Conservation (phyloP, 2,888 invertebrate genomes). For the Notocelia uddmanniana region DNA sequence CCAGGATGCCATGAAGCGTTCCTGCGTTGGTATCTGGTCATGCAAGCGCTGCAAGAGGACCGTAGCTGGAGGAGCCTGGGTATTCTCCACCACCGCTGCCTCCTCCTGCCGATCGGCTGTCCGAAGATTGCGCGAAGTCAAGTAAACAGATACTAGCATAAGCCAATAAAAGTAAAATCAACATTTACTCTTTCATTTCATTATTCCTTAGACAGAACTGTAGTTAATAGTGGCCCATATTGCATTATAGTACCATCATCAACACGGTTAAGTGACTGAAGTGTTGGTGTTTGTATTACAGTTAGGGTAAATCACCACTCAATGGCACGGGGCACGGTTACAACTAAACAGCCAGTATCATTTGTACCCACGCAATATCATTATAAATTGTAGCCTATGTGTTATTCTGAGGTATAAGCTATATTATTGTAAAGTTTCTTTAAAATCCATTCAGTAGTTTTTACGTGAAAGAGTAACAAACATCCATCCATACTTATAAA, state of each 20-base stretch:
- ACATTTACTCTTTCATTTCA: slow-evolving; percentile 53
- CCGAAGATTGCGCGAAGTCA: slow-evolving; percentile 96
- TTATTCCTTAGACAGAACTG: background rate
- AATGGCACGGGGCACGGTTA: too few relatives aligned
- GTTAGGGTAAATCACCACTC: background rate
- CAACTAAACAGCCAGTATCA: too few relatives aligned
- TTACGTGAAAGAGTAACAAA: too few relatives aligned
- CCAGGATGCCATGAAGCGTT: slow-evolving; percentile 99
- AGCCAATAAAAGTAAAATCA: slow-evolving; percentile 73
- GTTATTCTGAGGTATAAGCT: too few relatives aligned
- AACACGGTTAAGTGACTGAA: too few relatives aligned
- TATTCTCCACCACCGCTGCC: slow-evolving; percentile 99
- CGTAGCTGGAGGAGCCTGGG: slow-evolving; percentile 99
- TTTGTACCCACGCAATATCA: too few relatives aligned
- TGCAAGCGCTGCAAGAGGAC: slow-evolving; percentile 99
- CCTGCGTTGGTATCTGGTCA: slow-evolving; percentile 99
- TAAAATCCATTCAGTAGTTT: too few relatives aligned
- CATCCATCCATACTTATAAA: too few relatives aligned
- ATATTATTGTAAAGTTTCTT: too few relatives aligned
- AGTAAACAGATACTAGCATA: slow-evolving; percentile 76
- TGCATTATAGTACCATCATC: background rate
- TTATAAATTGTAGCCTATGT: too few relatives aligned
- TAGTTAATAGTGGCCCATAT: background rate
- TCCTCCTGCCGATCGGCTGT: slow-evolving; percentile 99
- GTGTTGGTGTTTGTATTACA: too few relatives aligned